Percentiles rank a stretch among this genome's conserved stretches.
phyloP scores from a whole-genome alignment of 2,113 vertebrate genomes.

The Mesembrinibis cayennensis region DNA sequence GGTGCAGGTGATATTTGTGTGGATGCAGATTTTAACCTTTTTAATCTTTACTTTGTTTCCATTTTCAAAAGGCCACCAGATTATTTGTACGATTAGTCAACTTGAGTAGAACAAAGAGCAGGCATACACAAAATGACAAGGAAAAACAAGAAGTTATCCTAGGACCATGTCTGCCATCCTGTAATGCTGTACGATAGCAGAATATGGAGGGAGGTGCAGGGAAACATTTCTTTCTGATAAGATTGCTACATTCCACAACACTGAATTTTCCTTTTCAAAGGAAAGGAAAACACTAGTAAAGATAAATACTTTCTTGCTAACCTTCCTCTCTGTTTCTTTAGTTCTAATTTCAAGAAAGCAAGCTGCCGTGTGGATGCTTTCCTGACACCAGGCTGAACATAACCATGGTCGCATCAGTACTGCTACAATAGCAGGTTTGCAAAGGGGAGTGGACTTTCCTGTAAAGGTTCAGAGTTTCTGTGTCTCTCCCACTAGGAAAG shows the following conservation, averaged over 20 bases:
- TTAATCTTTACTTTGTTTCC: slow-evolving; percentile 62
- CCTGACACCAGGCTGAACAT: background rate
- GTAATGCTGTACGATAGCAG: background rate
- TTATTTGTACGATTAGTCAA: slow-evolving; percentile 57
- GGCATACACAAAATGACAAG: background rate
- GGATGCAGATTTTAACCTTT: slow-evolving; percentile 70
- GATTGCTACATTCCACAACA: background rate
- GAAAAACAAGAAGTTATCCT: background rate
- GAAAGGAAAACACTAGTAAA: background rate
- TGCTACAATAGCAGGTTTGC: background rate
- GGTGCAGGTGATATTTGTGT: slow-evolving; percentile 48
- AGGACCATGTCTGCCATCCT: background rate
- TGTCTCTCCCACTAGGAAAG: background rate
- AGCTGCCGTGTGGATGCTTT: background rate
- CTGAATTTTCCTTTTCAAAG: slow-evolving; percentile 3
- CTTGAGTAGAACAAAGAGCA: slow-evolving; percentile 37
- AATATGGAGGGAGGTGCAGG: background rate
- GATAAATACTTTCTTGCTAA: background rate
- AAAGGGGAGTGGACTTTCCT: background rate
- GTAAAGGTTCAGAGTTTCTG: background rate
- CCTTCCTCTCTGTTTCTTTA: background rate
- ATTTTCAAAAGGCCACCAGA: slow-evolving; percentile 62
- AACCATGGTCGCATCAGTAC: background rate
- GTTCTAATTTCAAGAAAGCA: background rate
- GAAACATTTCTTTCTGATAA: background rate